These are phyloP conservation scores for Microplitis manilae DNA, from an alignment of 2,888 invertebrate genomes.

Conservation along the genomic window DNA sequence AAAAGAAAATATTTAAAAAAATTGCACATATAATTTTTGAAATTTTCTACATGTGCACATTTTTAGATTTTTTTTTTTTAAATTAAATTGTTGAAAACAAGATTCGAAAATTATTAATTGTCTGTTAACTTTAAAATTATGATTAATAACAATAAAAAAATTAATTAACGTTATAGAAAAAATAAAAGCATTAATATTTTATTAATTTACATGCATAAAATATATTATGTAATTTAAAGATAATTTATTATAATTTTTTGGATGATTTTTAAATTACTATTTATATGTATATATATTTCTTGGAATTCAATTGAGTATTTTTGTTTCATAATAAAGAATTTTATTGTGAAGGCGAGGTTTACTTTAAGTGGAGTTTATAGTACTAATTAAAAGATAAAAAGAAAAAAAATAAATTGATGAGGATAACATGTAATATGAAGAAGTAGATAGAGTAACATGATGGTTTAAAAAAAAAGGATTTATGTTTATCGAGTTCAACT, in stretches of 20 bases:
- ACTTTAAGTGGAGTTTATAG: background rate
- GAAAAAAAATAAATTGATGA: background rate
- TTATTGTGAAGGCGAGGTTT: background rate
- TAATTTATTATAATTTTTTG: background rate
- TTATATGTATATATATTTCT: background rate
- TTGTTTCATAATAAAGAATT: background rate
- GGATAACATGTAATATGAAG: slow-evolving; percentile 1
- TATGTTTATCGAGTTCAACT: slow-evolving; percentile 60
- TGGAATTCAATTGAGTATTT: background rate
- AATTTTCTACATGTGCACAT: too few species aligned
- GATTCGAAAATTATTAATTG: too few species aligned
- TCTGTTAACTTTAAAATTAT: too few species aligned
- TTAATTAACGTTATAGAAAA: too few species aligned
- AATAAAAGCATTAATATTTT: too few species aligned
- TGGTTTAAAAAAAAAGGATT: slow-evolving; percentile 47
- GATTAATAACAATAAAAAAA: too few species aligned
- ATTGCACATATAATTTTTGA: too few species aligned
- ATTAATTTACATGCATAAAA: background rate
- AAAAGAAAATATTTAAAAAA: too few species aligned
- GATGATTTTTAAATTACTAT: background rate
- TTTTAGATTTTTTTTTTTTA: too few species aligned
- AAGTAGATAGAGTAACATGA: background rate
- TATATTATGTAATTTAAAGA: background rate
- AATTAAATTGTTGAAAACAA: too few species aligned
- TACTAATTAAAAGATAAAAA: background rate